Conservation (phyloP, 2,113 vertebrate genomes). For the Galeopterus variegatus region DNA sequence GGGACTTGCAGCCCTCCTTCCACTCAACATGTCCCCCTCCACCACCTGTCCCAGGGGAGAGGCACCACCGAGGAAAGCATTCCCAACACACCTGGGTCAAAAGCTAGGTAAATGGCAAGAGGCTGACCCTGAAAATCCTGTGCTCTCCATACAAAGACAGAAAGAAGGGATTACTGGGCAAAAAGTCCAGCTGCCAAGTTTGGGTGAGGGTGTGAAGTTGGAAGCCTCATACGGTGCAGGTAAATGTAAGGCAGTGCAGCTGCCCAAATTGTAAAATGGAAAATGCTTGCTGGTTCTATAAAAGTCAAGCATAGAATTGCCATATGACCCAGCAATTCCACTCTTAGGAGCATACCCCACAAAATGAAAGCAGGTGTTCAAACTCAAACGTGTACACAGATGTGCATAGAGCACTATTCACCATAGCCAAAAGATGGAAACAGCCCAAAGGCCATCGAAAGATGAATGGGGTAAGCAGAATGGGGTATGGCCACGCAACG, state of each 20-base stretch:
- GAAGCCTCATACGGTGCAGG: fast-evolving
- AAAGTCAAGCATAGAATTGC: fast-evolving
- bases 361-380: not conserved
- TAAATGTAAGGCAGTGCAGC: fast-evolving
- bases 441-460: fast-evolving
- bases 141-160: too few relatives aligned
- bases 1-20: not conserved
- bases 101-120: not conserved
- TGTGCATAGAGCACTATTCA: fast-evolving
- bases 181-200: fast-evolving
- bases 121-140: not conserved
- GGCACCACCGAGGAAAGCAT: fast-evolving
- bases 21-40: fast-evolving
- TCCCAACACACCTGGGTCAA: not conserved
- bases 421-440: not conserved
- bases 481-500: fast-evolving
- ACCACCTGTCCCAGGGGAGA: not conserved
- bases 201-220: fast-evolving
- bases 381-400: fast-evolving
- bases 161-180: not conserved
- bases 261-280: fast-evolving
- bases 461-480: too few relatives aligned
- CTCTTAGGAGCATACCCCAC: not conserved
- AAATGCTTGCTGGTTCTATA: fast-evolving
- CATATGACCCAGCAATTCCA: fast-evolving